Percentiles rank a stretch among this genome's conserved stretches.
Evolutionary conservation across 2,888 invertebrate genomes (phyloP).

Genomic region (Epistrophe eligans): DNA sequence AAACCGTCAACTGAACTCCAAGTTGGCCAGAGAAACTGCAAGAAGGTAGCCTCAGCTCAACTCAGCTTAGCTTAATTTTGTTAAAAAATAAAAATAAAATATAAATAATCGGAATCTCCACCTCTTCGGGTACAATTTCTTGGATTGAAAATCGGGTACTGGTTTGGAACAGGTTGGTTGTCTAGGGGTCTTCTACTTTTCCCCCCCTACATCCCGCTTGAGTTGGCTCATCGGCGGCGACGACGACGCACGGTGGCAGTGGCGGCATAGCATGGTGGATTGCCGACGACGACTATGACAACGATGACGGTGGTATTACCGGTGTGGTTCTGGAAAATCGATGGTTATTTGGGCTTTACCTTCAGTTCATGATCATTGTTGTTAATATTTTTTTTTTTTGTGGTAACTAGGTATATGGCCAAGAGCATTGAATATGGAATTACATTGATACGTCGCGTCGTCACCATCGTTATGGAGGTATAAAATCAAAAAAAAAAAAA

Average conservation of each 20-base stretch:
- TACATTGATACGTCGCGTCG: neutral
- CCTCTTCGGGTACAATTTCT: slow-evolving; percentile 36
- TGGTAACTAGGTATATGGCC: neutral
- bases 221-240: neutral
- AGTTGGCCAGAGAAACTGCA: slow-evolving; percentile 69
- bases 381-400: slow-evolving; percentile 6
- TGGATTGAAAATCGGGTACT: slow-evolving; percentile 41
- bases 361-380: slow-evolving; percentile 74
- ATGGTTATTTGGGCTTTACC: slow-evolving; percentile 59
- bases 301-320: slow-evolving; percentile 45
- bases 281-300: neutral
- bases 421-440: slow-evolving; percentile 24
- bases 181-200: slow-evolving; percentile 39
- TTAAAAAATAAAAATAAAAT: slow-evolving; percentile 4
- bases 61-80: neutral
- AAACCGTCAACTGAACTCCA: slow-evolving; percentile 73
- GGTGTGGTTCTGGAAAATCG: slow-evolving; percentile 55
- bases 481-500: neutral
- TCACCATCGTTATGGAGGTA: neutral
- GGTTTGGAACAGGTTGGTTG: slow-evolving; percentile 70
- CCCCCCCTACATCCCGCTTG: slow-evolving; percentile 21
- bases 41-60: slow-evolving; percentile 55
- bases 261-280: slow-evolving; percentile 6
- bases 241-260: neutral
- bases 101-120: slow-evolving; percentile 27